Evolutionary conservation across 2,888 invertebrate species (phyloP), one percentile per base, ranked within the genome.

Genomic region (Rhagonycha fulva): DNA sequence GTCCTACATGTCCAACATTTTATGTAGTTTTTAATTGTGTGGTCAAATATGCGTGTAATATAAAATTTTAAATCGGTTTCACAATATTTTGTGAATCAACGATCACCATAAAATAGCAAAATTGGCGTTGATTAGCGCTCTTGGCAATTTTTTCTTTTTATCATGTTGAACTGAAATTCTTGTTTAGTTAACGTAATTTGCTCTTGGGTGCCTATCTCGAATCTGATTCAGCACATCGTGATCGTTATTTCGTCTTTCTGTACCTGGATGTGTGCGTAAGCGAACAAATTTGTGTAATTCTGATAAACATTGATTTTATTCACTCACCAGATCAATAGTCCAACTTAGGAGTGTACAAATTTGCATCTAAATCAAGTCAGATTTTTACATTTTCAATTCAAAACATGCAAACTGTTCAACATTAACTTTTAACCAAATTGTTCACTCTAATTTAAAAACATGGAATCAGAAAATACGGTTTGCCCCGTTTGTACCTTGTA

Each of bases 401-500:
- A 72, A 61, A 68, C 30, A 68, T 72, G 72, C 62, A 72, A 62
- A 62, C 61, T 30, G 24, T 24, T 47, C 47, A 47, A n/a, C n/a
- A 47, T 47, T 47, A 47, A 47, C n/a, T 47, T 47, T n/a, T n/a
- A n/a, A 47, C n/a, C 47, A 47, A 47, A 47, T 62, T 14, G 28
- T 72, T 68, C n/a, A 32, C 12, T 63, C 2, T 30, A 14, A 30
- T 7, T 73, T 12, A 73, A 62, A 70, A 82, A 82, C 82, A 86
- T 87, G 86, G 86, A 86, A 79, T 79, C 83, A 70, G 82, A 83
- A 70, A 88, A 88, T 76, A 86, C 88, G 74, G 88, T 89, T 86
- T 96, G 96, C 87, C 96, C 96, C 72, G 95, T 96, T 81, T 96
- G 96, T 88, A 96, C 95, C 61, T 89, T 96, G 79, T 96, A 92